These are phyloP conservation scores for Hoplias malabaricus DNA, from an alignment of 2,113 vertebrate species.

Conservation along the genomic window DNA sequence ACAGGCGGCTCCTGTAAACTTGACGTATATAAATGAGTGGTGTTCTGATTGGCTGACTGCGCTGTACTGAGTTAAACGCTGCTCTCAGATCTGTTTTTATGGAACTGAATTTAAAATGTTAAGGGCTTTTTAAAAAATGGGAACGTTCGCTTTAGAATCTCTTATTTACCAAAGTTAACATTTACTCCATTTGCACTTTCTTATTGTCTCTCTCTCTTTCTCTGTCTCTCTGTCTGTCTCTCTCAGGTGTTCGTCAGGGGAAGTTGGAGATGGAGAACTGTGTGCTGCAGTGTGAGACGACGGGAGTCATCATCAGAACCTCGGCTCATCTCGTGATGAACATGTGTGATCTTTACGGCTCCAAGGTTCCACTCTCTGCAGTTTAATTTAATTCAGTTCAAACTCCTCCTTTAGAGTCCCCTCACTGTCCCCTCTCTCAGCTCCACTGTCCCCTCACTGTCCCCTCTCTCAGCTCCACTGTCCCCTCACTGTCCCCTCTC, in stretches of 20 bases:
- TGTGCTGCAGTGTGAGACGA: constrained; percentile 92
- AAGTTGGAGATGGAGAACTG: constrained; percentile 88
- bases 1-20: no score
- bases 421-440: neutral
- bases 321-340: constrained; percentile 87
- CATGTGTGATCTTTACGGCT: constrained; percentile 92
- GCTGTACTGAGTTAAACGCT: no score
- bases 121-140: no score
- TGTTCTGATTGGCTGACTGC: no score
- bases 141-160: no score
- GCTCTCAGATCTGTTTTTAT: no score
- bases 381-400: neutral
- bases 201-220: neutral
- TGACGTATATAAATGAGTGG: no score
- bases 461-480: no score
- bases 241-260: constrained; percentile 84
- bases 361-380: constrained; percentile 77
- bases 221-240: constrained; percentile 2
- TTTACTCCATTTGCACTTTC: neutral
- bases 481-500: no score
- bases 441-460: no score
- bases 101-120: no score
- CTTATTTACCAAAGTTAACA: neutral
- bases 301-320: constrained; percentile 85
- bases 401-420: no score